Conservation (phyloP, 2,888 invertebrate genomes). For the Volucella zonaria region DNA sequence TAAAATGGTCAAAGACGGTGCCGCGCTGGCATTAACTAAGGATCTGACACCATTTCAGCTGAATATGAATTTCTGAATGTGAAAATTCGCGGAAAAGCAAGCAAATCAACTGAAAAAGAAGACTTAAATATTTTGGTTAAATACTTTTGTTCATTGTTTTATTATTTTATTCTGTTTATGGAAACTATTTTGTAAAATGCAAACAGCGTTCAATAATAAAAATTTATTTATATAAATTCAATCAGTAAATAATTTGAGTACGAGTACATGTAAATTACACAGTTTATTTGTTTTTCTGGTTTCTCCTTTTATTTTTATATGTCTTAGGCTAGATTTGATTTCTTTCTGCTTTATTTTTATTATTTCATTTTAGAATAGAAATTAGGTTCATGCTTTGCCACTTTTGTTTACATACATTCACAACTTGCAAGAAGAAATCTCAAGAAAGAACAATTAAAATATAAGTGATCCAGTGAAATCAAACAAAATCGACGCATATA, state of each 20-base stretch:
- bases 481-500: conserved; percentile 26
- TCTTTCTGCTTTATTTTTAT: background rate
- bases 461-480: too few relatives aligned
- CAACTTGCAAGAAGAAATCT: background rate
- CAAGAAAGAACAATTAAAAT: too few relatives aligned
- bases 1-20: conserved; percentile 85
- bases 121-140: conserved; percentile 64
- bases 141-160: conserved; percentile 8
- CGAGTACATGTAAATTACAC: too few relatives aligned
- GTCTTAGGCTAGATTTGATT: too few relatives aligned
- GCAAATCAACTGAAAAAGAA: conserved; percentile 39
- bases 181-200: conserved; percentile 3
- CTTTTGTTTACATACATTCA: background rate
- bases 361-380: too few relatives aligned
- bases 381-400: too few relatives aligned
- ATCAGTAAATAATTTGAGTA: background rate
- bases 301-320: too few relatives aligned
- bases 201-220: conserved; percentile 1
- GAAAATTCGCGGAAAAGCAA: conserved; percentile 55
- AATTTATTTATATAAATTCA: conserved; percentile 15
- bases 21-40: conserved; percentile 83
- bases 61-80: conserved; percentile 80
- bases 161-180: conserved; percentile 15
- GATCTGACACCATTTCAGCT: conserved; percentile 81
- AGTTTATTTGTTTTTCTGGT: too few relatives aligned